These are phyloP conservation scores for Oxyteleia sp. DNA, from an alignment of 2,888 invertebrate species.

Conservation along the genomic window DNA sequence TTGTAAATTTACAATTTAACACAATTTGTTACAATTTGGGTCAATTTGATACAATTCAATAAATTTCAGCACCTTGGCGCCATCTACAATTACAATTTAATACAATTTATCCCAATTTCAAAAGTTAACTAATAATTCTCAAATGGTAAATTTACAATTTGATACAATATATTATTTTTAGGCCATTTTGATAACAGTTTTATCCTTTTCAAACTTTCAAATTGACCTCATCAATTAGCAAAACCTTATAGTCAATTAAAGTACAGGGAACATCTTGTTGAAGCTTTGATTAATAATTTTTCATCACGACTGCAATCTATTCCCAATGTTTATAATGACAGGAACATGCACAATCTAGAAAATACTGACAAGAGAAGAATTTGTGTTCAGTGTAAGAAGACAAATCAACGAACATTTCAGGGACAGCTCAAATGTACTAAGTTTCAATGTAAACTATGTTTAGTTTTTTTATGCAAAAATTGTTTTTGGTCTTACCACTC, in stretches of 20 bases:
- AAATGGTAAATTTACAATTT: too few relatives aligned
- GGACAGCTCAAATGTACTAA: neutral
- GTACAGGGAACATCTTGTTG: slow-evolving; percentile 1
- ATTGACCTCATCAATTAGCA: slow-evolving; percentile 1
- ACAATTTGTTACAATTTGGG: too few relatives aligned
- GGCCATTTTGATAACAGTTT: too few relatives aligned
- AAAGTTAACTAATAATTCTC: too few relatives aligned
- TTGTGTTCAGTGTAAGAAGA: slow-evolving; percentile 13
- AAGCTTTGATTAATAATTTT: neutral
- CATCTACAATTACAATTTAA: too few relatives aligned
- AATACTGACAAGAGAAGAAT: neutral
- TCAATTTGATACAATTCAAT: too few relatives aligned
- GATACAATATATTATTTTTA: too few relatives aligned
- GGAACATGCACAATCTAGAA: neutral
- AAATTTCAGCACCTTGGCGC: too few relatives aligned
- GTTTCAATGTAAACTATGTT: neutral
- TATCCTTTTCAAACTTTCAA: slow-evolving; percentile 4
- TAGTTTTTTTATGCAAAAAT: slow-evolving; percentile 1
- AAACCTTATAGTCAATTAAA: neutral
- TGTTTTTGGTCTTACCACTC: slow-evolving; percentile 12
- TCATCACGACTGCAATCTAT: too few relatives aligned
- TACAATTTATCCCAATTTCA: too few relatives aligned
- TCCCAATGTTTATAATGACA: neutral
- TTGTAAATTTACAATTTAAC: too few relatives aligned
- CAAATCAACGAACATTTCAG: neutral